Evolutionary conservation across 1,140 invertebrate species (phyloP).

Genomic region (Ceratosolen solmsi): DNA sequence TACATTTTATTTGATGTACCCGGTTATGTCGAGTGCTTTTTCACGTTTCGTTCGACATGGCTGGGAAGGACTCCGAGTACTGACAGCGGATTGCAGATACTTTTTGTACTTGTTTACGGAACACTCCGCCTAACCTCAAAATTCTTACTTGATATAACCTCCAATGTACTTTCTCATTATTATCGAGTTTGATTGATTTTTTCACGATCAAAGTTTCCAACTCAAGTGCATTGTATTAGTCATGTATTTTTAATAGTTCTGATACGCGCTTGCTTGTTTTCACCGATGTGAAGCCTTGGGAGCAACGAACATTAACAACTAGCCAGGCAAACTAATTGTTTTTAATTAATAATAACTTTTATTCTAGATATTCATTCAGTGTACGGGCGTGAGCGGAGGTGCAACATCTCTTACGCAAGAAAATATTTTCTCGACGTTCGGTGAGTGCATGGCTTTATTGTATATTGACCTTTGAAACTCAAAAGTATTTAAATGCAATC

Average conservation of each 20-base stretch:
- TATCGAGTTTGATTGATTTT: background rate
- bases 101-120: constrained; percentile 30
- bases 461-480: background rate
- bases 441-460: constrained; percentile 75
- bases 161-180: background rate
- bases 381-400: constrained; percentile 73
- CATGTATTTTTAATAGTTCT: no score
- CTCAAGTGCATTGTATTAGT: no score
- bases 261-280: no score
- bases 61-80: background rate
- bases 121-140: constrained; percentile 31
- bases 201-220: background rate
- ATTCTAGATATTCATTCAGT: constrained; percentile 37
- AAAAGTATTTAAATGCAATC: background rate
- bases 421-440: constrained; percentile 88
- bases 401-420: constrained; percentile 83
- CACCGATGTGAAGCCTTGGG: no score
- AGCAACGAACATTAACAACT: no score
- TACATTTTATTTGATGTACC: no score
- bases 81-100: background rate
- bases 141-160: constrained; percentile 21
- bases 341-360: background rate
- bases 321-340: no score
- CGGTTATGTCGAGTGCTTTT: background rate
- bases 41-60: background rate